Base-by-base conservation (phyloP, 2,888 invertebrate genomes). In the Noctua janthe region DNA sequence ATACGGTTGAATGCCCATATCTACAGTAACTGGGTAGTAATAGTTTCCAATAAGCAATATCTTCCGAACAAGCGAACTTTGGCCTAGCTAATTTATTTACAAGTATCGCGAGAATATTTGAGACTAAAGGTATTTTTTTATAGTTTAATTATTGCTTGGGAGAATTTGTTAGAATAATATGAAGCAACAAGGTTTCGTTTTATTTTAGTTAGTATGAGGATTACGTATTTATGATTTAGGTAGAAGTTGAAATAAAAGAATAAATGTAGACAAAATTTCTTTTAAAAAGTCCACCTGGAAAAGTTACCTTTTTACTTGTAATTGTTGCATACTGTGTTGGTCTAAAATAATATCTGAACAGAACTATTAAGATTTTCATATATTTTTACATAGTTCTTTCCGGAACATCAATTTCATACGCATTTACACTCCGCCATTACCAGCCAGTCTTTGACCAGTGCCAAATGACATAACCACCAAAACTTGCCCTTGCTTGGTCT, bases 21-120 rank as follows among this genome's bases (percentile, higher is more conserved):
- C 83, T 85, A 88, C 88, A 88, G 90, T 90, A 89, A 93, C 91
- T 79, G 87, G 82, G 89, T 88, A 87, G 89, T 93, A 92, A 93
- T 94, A 93, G 94, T 93, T 93, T 92, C 91, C 94, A 94, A 95
- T 95, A 94, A 94, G 94, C 94, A 94, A 94, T 95, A 93, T 93
- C 93, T 95, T 95, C 92, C 94, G 84, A 91, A 87, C 86, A 92
- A 88, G 81, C 82, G 89, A 89, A 89, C 89, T 91, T 92, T 89
- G 90, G 90, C 86, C 86, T 86, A 77, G 87, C 89, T 92, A 92
- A 93, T 92, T 92, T 93, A 92, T 94, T 92, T 93, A 93, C 87
- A 91, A 89, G 90, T 92, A 88, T 89, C 78, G 78, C 76, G 78
- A 83, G 81, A 82, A 84, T 82, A 80, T 82, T 77, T 81, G 78